A percentile compares a stretch with the other conserved stretches of the same genome.
Conservation (phyloP, 2,113 vertebrate genomes). For the Gnathonemus echidnorhynchus region DNA sequence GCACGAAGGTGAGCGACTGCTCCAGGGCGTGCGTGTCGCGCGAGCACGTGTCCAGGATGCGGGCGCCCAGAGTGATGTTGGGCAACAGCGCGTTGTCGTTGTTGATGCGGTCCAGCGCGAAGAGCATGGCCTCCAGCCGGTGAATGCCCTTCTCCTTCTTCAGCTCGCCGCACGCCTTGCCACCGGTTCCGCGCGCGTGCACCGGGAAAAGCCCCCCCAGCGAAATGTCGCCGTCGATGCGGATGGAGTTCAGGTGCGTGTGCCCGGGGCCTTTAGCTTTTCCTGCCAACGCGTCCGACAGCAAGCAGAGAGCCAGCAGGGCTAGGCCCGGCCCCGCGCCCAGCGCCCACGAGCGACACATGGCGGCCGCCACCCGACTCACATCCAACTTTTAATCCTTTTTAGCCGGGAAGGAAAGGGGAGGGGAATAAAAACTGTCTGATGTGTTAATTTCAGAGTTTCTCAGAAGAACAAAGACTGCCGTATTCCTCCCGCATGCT, state of each 20-base stretch:
- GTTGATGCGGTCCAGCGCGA: constrained; percentile 91
- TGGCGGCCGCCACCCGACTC: constrained; percentile 33
- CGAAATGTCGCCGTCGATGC: constrained; percentile 89
- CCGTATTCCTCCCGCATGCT: constrained; percentile 46
- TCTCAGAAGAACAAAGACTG: constrained; percentile 41
- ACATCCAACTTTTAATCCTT: constrained; percentile 26
- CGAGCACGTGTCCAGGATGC: constrained; percentile 92
- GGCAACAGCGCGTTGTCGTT: constrained; percentile 88
- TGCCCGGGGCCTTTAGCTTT: constrained; percentile 79
- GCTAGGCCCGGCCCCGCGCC: constrained; percentile 27
- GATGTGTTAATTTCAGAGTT: constrained; percentile 46
- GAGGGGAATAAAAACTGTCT: constrained; percentile 40
- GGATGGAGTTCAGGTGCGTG: constrained; percentile 91
- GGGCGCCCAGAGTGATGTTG: constrained; percentile 89
- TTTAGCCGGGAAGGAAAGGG: constrained; percentile 21
- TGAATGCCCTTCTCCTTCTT: constrained; percentile 97
- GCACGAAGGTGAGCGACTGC: constrained; percentile 93
- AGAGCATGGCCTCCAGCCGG: constrained; percentile 91
- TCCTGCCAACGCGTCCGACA: constrained; percentile 55
- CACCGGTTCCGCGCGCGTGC: constrained; percentile 75
- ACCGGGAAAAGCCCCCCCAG: constrained; percentile 90
- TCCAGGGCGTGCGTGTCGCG: constrained; percentile 90
- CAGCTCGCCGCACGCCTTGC: constrained; percentile 86
- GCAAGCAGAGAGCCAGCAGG: constrained; percentile 52
- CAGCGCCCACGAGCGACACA: constrained; percentile 39